Conservation (phyloP, 2,888 invertebrate genomes). For the Malacosoma neustria region DNA sequence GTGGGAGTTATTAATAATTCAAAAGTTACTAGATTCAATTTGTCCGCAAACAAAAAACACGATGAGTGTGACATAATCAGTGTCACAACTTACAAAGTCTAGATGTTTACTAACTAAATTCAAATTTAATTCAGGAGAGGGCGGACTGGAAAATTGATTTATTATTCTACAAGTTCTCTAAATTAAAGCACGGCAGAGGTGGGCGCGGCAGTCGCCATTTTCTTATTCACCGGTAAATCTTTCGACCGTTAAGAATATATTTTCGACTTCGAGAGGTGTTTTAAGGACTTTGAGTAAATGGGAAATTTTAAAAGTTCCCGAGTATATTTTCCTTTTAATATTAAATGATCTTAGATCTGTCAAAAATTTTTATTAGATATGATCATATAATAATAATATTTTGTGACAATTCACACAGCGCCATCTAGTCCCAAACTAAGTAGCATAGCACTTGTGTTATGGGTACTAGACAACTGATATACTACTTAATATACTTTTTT, state of each 20-base stretch:
- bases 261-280: background rate
- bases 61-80: background rate
- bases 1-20: no score
- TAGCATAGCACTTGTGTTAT: no score
- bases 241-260: background rate
- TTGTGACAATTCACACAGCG: no score
- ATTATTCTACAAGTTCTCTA: background rate
- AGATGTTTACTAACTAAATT: background rate
- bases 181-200: background rate
- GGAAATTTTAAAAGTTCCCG: background rate
- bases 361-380: no score
- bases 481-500: no score
- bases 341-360: no score
- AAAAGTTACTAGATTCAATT: no score
- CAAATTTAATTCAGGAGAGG: background rate
- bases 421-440: no score
- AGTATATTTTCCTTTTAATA: no score
- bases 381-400: no score
- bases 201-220: background rate
- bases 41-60: background rate
- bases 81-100: background rate
- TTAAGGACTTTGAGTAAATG: background rate
- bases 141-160: background rate
- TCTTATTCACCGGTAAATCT: background rate
- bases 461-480: no score